Evolutionary conservation across 2,888 invertebrate genomes (phyloP).

Genomic region (Elaeidobius kamerunicus): DNA sequence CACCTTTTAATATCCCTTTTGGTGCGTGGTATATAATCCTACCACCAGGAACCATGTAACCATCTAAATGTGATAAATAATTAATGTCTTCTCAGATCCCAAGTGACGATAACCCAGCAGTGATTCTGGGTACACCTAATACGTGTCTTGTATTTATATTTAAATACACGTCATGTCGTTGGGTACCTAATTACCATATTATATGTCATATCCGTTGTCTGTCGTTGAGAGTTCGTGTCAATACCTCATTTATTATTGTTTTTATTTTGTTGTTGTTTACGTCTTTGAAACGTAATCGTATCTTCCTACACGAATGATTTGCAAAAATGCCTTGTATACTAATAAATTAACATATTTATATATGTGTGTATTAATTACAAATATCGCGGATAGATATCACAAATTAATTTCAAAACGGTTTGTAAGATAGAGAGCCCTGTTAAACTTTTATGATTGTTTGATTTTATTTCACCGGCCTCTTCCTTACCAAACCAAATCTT

Average conservation of each 20-base stretch:
- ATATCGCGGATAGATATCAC: too few species aligned
- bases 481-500: too few species aligned
- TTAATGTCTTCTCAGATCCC: slow-evolving; percentile 23
- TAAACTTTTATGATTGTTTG: too few species aligned
- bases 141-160: slow-evolving; percentile 21
- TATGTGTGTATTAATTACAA: not conserved
- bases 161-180: slow-evolving; percentile 22
- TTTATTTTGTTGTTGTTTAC: slow-evolving; percentile 13
- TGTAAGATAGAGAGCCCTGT: too few species aligned
- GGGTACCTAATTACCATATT: slow-evolving; percentile 24
- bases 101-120: slow-evolving; percentile 19
- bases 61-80: slow-evolving; percentile 17
- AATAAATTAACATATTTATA: too few species aligned
- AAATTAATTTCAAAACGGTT: too few species aligned
- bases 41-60: slow-evolving; percentile 8
- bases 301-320: slow-evolving; percentile 13
- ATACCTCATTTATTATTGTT: slow-evolving; percentile 20
- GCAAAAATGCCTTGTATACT: slow-evolving; percentile 5
- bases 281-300: slow-evolving; percentile 14
- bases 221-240: slow-evolving; percentile 23
- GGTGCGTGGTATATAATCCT: not conserved
- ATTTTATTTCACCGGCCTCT: not conserved
- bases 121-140: slow-evolving; percentile 20
- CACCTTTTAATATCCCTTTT: not conserved
- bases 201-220: slow-evolving; percentile 26